Percentiles rank a stretch among this genome's conserved stretches.
Evolutionary conservation across 2,888 invertebrate genomes (phyloP).

Genomic region (Ormyrus thymus): DNA sequence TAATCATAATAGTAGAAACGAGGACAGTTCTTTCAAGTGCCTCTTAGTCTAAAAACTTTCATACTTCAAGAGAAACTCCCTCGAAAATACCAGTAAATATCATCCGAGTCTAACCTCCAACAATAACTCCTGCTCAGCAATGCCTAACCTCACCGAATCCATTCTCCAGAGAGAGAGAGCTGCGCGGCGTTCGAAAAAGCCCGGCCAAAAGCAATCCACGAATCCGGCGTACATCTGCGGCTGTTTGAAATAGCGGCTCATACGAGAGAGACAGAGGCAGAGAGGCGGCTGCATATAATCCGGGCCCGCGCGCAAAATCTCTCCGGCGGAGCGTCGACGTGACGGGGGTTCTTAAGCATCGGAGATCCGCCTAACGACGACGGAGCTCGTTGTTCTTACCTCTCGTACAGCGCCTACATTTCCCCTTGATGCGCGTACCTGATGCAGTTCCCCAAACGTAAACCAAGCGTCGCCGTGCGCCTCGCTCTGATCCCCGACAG

Average conservation of each 20-base stretch:
- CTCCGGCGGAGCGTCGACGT: slow-evolving; percentile 25
- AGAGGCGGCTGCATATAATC: slow-evolving; percentile 29
- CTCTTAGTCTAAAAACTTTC: too few relatives aligned
- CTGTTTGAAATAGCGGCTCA: slow-evolving; percentile 13
- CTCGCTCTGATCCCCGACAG: not conserved
- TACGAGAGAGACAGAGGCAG: not conserved
- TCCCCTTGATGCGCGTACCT: slow-evolving; percentile 13
- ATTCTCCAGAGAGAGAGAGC: too few relatives aligned
- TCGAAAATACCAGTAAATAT: too few relatives aligned
- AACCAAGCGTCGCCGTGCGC: slow-evolving; percentile 3
- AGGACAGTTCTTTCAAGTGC: too few relatives aligned
- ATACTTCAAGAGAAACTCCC: too few relatives aligned
- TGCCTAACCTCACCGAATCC: too few relatives aligned
- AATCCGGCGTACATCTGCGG: too few relatives aligned
- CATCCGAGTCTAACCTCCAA: too few relatives aligned
- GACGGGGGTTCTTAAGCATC: slow-evolving; percentile 51
- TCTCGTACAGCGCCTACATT: slow-evolving; percentile 22
- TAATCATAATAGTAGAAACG: too few relatives aligned
- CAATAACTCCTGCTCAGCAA: too few relatives aligned
- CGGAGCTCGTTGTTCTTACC: slow-evolving; percentile 33
- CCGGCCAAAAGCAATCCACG: too few relatives aligned
- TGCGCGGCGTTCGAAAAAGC: too few relatives aligned
- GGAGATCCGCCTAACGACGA: slow-evolving; percentile 40
- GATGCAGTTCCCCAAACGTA: slow-evolving; percentile 10
- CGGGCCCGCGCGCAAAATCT: slow-evolving; percentile 29